A percentile compares a stretch with the other conserved stretches of the same genome.
These are phyloP conservation scores for Enteromius viviparus DNA, from an alignment of 2,797 vertebrate species.

Conservation along the genomic window DNA sequence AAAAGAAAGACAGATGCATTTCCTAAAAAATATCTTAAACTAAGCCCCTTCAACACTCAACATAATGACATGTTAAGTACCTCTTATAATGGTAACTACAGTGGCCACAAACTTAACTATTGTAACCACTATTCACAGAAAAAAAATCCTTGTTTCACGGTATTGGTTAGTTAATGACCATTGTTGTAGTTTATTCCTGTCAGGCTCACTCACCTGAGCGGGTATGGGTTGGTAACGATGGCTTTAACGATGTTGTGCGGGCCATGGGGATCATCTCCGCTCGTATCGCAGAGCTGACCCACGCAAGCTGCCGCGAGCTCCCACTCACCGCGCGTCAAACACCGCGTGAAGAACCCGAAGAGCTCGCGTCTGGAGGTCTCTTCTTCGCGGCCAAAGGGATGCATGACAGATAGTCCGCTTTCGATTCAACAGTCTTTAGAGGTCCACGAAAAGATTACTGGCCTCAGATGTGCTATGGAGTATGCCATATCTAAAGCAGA, in stretches of 20 bases:
- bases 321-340: constrained; percentile 86
- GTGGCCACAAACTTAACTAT: background rate
- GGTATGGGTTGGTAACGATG: constrained; percentile 81
- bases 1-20: background rate
- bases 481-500: constrained; percentile 47
- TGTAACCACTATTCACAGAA: background rate
- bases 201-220: constrained; percentile 76
- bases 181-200: background rate
- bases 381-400: constrained; percentile 85
- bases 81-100: no score
- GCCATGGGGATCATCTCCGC: constrained; percentile 68
- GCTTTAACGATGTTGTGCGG: constrained; percentile 82
- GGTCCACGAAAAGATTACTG: background rate
- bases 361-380: constrained; percentile 83
- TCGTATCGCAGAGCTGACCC: constrained; percentile 79
- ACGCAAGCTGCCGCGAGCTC: constrained; percentile 89
- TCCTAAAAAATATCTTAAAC: background rate
- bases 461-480: constrained; percentile 43
- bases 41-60: background rate
- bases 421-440: constrained; percentile 19
- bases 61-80: background rate
- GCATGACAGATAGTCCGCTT: constrained; percentile 68
- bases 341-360: constrained; percentile 86
- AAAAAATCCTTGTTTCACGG: no score
- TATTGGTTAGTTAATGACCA: background rate